Base-by-base conservation (phyloP, 2,797 vertebrate species). In the Pseudochaenichthys georgianus region DNA sequence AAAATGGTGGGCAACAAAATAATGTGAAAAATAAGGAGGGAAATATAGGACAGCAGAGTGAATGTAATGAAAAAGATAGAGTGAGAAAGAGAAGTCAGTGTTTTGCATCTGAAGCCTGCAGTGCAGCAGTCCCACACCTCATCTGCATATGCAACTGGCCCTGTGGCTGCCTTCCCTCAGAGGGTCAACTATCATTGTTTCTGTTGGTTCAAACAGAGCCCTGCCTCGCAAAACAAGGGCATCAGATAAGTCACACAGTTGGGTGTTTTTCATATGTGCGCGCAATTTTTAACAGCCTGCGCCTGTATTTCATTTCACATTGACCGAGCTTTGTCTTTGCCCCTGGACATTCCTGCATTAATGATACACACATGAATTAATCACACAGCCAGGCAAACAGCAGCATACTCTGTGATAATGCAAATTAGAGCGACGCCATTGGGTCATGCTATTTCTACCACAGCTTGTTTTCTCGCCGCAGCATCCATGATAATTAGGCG, bases 351-450 rank as follows among this genome's bases (percentile, higher is more conserved):
- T 79, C 82, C 81, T 92, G 91, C 90, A 93, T 94, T 93, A 93
- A 93, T 93, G 92, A 93, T 92, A 89, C 89, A 93, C 87, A 88
- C 92, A 92, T 93, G 91, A 93, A 94, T 94, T 93, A 93, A 93
- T 93, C 92, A 93, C 92, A 60, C 89, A 86, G 90, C 87, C 73
- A 79, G 87, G 78, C 83, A 92, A 92, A 91, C 91, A 90, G 88
- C 90, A 76, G 88, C 89, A 83, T 66, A 75, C 84, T 90, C 85
- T 65, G 77, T 88, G 88, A 90, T 93, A 88, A 93, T 92, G 86
- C 83, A 89, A 90, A 92, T 85, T 43, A 88, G 75, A 70, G 66
- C 74, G 81, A 86, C 47, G 71, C 83, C 90, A 87, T 84, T 77
- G 82, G 90, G 84, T 90, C 84, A 77, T 82, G 83, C 73, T 88